Percentiles rank a stretch among this genome's conserved stretches.
Conservation (phyloP, 1,140 invertebrate species). For the Pseudomyrmex concolor region DNA sequence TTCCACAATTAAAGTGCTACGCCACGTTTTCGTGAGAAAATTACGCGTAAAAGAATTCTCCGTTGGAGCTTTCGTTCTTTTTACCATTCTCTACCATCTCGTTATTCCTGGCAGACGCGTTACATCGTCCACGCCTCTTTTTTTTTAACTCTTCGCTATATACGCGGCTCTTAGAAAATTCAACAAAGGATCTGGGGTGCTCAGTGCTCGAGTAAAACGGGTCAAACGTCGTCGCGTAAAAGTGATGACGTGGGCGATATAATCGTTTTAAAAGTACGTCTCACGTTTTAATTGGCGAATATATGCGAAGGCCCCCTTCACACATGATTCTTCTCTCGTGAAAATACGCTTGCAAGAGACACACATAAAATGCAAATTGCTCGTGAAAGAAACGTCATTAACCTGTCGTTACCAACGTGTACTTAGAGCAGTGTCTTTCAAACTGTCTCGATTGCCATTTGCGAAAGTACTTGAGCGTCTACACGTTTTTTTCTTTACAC, state of each 20-base stretch:
- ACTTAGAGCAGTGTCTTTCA: conserved; percentile 21
- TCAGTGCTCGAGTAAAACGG: conserved; percentile 36
- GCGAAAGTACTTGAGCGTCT: conserved; percentile 46
- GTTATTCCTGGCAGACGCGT: conserved; percentile 39
- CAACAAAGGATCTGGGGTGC: conserved; percentile 31
- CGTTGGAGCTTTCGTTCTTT: conserved; percentile 50
- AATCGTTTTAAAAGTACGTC: conserved; percentile 39
- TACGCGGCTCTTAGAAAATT: conserved; percentile 54
- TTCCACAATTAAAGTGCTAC: conserved; percentile 68
- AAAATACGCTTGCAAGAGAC: conserved; percentile 2
- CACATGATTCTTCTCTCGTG: not conserved
- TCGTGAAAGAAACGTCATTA: conserved; percentile 35
- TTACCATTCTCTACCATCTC: conserved; percentile 37
- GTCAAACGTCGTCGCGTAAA: conserved; percentile 50
- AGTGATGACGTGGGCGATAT: conserved; percentile 49
- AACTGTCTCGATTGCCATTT: conserved; percentile 36
- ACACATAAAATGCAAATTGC: conserved; percentile 54
- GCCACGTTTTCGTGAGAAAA: conserved; percentile 45
- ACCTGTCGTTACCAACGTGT: conserved; percentile 17
- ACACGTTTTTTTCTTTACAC: not conserved
- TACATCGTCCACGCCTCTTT: conserved; percentile 28
- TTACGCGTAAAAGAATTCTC: conserved; percentile 65
- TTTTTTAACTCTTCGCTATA: conserved; percentile 64
- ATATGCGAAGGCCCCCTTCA: not conserved
- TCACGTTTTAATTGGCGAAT: conserved; percentile 28